Evolutionary conservation across 2,888 invertebrate genomes (phyloP).

Genomic region (Tuberolachnus salignus): DNA sequence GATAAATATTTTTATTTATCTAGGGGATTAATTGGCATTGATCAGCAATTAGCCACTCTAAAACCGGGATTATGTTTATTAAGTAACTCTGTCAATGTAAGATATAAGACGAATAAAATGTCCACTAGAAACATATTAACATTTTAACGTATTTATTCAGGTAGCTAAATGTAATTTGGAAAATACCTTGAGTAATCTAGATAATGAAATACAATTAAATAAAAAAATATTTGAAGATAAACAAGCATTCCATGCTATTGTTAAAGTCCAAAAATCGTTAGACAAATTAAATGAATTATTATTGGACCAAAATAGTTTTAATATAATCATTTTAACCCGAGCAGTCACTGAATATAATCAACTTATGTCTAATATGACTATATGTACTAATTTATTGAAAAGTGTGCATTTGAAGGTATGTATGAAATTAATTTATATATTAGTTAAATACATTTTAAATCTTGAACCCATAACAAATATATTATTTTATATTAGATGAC

Average conservation of each 20-base stretch:
- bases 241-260: constrained; percentile 31
- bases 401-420: constrained; percentile 26
- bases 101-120: neutral
- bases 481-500: no score
- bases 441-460: neutral
- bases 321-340: constrained; percentile 69
- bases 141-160: constrained; percentile 8
- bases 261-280: constrained; percentile 40
- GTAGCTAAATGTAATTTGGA: constrained; percentile 48
- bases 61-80: constrained; percentile 45
- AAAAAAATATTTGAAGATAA: constrained; percentile 44
- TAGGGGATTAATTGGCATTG: constrained; percentile 91
- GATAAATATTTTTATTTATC: constrained; percentile 97
- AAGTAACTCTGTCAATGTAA: constrained; percentile 41
- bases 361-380: constrained; percentile 69
- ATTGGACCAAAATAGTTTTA: constrained; percentile 29
- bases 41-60: constrained; percentile 79
- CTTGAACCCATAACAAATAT: no score
- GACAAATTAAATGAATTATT: constrained; percentile 45
- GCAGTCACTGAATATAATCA: constrained; percentile 78
- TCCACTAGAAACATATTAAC: neutral
- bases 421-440: neutral
- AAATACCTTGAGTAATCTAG: constrained; percentile 27
- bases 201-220: constrained; percentile 48
- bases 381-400: constrained; percentile 28